A percentile compares a stretch with the other conserved stretches of the same genome.
These are phyloP conservation scores for Corella eumyota DNA, from an alignment of 23 tunicate species.

Conservation along the genomic window DNA sequence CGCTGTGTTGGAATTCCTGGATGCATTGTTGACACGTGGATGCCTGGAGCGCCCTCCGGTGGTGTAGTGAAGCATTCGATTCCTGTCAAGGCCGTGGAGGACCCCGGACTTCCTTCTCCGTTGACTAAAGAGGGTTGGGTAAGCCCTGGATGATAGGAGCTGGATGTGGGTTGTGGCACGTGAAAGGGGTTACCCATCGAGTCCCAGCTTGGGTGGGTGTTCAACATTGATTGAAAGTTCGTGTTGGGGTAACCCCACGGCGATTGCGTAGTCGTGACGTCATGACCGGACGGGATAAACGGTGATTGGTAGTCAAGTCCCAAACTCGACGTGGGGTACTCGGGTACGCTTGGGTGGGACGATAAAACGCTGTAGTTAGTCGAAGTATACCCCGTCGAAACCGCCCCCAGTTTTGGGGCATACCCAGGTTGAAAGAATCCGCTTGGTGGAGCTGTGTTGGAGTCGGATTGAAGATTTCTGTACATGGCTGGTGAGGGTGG, in stretches of 20 bases:
- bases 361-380: conserved; percentile 3
- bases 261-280: conserved; percentile 2
- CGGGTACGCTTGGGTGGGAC: conserved; percentile 5
- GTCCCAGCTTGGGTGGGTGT: conserved; percentile 26
- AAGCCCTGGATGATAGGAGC: conserved; percentile 1
- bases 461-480: conserved; percentile 33
- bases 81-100: conserved; percentile 18
- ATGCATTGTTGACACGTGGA: conserved; percentile 12
- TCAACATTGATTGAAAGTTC: conserved; percentile 19
- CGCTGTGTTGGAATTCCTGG: conserved; percentile 25
- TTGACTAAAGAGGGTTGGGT: conserved; percentile 9
- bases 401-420: conserved; percentile 9
- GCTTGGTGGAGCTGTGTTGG: conserved; percentile 18
- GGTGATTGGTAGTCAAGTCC: conserved; percentile 23
- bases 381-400: conserved; percentile 1
- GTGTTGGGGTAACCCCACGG: conserved; percentile 23
- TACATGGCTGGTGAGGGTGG: conserved; percentile 25
- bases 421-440: conserved; percentile 39
- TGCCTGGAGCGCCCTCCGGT: conserved; percentile 11
- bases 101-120: conserved; percentile 17
- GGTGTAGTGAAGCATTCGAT: conserved; percentile 37
- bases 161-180: conserved; percentile 4
- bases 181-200: not conserved
- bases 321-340: conserved; percentile 14
- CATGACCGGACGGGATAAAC: conserved; percentile 12